Evolutionary conservation across 2,797 vertebrate species (phyloP).

Genomic region (Heliangelus exortis): DNA sequence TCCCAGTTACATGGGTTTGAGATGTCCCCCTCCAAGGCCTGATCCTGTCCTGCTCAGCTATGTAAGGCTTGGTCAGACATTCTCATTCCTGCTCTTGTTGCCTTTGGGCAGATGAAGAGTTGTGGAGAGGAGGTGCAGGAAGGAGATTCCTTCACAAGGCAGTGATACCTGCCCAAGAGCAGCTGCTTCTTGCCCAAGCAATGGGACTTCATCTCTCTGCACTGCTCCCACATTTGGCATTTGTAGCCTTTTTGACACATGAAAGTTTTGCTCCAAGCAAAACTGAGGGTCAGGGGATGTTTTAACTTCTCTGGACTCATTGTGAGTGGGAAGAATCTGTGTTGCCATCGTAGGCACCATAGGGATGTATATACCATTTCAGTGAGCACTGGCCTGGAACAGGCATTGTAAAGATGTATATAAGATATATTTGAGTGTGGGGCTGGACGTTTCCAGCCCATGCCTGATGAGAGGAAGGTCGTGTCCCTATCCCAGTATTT

Average conservation of each 20-base stretch:
- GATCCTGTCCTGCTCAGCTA: background rate
- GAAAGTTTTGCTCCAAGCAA: background rate
- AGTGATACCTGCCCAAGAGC: background rate
- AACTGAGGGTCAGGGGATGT: background rate
- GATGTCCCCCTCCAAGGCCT: background rate
- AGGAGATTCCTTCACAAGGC: rapidly evolving
- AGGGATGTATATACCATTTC: background rate
- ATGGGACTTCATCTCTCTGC: background rate
- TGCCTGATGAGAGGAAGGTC: background rate
- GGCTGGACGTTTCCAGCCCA: background rate
- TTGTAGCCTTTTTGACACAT: background rate
- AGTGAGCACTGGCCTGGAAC: background rate
- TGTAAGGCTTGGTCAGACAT: background rate
- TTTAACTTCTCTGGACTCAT: background rate
- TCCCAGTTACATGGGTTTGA: background rate
- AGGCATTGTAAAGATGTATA: background rate
- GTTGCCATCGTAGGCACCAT: background rate
- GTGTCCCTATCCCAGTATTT: background rate
- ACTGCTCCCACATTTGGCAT: background rate
- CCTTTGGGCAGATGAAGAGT: background rate
- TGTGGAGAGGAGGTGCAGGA: background rate
- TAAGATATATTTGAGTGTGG: rapidly evolving
- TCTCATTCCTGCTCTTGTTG: rapidly evolving
- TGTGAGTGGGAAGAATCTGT: background rate
- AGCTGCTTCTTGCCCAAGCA: background rate